Evolutionary conservation across 2,113 vertebrate genomes (phyloP).

Genomic region (Melanotaenia duboulayi): DNA sequence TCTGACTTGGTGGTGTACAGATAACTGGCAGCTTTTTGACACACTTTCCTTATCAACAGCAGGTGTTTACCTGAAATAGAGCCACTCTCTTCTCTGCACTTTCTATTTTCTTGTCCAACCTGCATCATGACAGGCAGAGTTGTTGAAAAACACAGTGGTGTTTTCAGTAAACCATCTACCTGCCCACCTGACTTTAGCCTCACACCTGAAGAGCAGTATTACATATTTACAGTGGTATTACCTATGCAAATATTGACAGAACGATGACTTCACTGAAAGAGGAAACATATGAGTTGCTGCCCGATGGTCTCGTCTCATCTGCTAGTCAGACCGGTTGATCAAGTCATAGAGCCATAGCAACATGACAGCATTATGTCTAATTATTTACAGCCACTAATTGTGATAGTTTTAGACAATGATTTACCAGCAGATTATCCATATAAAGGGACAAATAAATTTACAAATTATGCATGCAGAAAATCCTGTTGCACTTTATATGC

Average conservation of each 20-base stretch:
- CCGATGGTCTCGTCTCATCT: slow-evolving; percentile 52
- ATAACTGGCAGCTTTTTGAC: slow-evolving; percentile 14
- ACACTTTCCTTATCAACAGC: slow-evolving; percentile 40
- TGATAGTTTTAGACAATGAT: slow-evolving; percentile 38
- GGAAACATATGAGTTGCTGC: slow-evolving; percentile 76
- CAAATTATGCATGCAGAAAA: background rate
- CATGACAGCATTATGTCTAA: slow-evolving; percentile 41
- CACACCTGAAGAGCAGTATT: slow-evolving; percentile 44
- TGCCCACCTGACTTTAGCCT: slow-evolving; percentile 37
- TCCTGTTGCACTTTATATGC: background rate
- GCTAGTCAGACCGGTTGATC: slow-evolving; percentile 75
- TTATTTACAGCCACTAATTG: slow-evolving; percentile 44
- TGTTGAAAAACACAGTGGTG: slow-evolving; percentile 55
- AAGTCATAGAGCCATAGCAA: slow-evolving; percentile 51
- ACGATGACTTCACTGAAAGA: slow-evolving; percentile 76
- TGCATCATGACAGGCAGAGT: slow-evolving; percentile 38
- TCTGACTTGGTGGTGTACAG: slow-evolving; percentile 1
- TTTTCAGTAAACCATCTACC: slow-evolving; percentile 72
- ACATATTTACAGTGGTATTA: slow-evolving; percentile 72
- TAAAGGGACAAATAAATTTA: background rate
- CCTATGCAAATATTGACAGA: slow-evolving; percentile 81
- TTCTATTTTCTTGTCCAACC: slow-evolving; percentile 46
- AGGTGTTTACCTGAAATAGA: slow-evolving; percentile 57
- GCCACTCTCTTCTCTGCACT: slow-evolving; percentile 45
- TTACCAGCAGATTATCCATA: slow-evolving; percentile 15